Conservation (phyloP, 2,888 invertebrate genomes). For the Drosophila seclusa region DNA sequence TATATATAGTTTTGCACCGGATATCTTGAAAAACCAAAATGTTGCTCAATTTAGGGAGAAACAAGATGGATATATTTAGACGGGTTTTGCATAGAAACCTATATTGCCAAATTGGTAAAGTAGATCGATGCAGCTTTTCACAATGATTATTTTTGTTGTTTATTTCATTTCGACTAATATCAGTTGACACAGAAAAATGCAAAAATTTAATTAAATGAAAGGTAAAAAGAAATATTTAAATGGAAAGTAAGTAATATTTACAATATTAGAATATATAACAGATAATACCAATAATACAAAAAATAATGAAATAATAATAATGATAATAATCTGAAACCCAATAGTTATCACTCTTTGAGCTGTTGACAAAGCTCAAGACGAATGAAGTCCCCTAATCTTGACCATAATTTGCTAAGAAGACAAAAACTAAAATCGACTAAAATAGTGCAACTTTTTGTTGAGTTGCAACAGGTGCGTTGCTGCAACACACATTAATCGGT, state of each 20-base stretch:
- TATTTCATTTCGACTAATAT: not conserved
- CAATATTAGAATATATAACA: not conserved
- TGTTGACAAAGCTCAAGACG: not conserved
- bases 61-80: too few species aligned
- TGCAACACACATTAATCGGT: conserved; percentile 37
- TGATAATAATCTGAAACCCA: not conserved
- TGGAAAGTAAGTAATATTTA: not conserved
- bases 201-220: not conserved
- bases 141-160: not conserved
- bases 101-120: not conserved
- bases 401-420: not conserved
- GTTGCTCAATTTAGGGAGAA: too few species aligned
- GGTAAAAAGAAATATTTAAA: not conserved
- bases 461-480: conserved; percentile 43
- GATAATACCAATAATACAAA: not conserved
- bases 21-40: too few species aligned
- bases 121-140: not conserved
- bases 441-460: not conserved
- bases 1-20: not conserved
- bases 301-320: not conserved
- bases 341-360: not conserved
- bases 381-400: not conserved
- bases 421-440: not conserved
- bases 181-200: not conserved
- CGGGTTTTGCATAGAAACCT: too few species aligned